These are phyloP conservation scores for Lamellibrachia satsuma DNA, from an alignment of 2,888 invertebrate genomes.

Conservation along the genomic window DNA sequence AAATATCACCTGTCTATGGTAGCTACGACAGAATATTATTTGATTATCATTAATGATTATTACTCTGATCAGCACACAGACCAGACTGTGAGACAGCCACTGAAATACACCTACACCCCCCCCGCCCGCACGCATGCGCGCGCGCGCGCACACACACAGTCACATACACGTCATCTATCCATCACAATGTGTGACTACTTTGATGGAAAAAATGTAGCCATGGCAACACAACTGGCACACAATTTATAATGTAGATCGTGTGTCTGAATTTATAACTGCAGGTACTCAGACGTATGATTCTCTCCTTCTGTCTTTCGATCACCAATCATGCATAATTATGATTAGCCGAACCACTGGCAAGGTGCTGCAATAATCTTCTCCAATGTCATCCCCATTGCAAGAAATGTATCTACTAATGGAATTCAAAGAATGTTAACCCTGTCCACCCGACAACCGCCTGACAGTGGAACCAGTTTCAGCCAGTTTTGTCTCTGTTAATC, in stretches of 20 bases:
- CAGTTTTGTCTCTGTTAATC: slow-evolving; percentile 8
- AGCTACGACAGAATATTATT: neutral
- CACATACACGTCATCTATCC: neutral
- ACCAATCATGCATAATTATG: neutral
- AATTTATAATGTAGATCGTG: neutral
- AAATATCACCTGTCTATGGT: neutral
- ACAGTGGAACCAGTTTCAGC: slow-evolving; percentile 5
- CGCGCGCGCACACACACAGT: no score
- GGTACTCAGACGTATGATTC: neutral
- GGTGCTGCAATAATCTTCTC: neutral
- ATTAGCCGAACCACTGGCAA: neutral
- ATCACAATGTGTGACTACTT: neutral
- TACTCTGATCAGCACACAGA: neutral
- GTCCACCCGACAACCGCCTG: slow-evolving; percentile 6
- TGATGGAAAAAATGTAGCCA: neutral
- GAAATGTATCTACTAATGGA: slow-evolving; percentile 1
- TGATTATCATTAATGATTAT: neutral
- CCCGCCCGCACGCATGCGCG: no score
- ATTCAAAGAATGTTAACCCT: slow-evolving; percentile 17
- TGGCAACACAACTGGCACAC: slow-evolving; percentile 4
- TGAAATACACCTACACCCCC: neutral
- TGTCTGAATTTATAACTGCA: neutral
- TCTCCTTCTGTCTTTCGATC: neutral
- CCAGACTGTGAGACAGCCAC: neutral
- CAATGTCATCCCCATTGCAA: neutral